Evolutionary conservation across 2,888 invertebrate species (phyloP).

Genomic region (Eristalis pertinax): DNA sequence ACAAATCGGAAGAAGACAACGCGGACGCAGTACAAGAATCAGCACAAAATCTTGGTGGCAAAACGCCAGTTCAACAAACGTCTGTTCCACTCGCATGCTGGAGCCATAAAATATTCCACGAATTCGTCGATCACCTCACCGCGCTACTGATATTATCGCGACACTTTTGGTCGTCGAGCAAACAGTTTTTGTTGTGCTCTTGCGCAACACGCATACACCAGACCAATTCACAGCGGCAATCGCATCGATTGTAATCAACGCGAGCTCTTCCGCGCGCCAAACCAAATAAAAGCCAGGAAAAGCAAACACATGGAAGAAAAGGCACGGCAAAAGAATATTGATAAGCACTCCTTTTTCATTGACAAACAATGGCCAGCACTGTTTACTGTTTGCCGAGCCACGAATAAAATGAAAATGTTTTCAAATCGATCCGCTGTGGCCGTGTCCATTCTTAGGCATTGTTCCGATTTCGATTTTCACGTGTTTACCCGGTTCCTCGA

Average conservation of each 20-base stretch:
- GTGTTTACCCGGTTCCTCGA: constrained; percentile 15
- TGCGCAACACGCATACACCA: background rate
- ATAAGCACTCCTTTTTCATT: constrained; percentile 60
- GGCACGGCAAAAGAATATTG: constrained; percentile 19
- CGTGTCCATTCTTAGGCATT: background rate
- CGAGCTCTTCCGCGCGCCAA: constrained; percentile 49
- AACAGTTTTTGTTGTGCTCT: background rate
- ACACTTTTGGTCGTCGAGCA: background rate
- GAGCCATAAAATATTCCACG: background rate
- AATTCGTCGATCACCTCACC: background rate
- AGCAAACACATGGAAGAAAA: constrained; percentile 19
- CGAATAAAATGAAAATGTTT: constrained; percentile 17
- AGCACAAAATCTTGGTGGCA: background rate
- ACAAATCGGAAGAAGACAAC: too few relatives aligned
- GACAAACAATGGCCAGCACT: constrained; percentile 53
- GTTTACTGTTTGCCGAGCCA: constrained; percentile 39
- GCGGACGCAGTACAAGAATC: too few relatives aligned
- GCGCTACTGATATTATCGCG: background rate
- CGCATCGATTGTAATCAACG: constrained; percentile 73
- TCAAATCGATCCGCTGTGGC: background rate
- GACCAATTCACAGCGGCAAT: constrained; percentile 68
- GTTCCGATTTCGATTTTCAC: constrained; percentile 42
- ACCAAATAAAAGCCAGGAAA: background rate
- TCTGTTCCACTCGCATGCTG: background rate
- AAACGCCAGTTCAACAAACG: background rate